phyloP scores from a whole-genome alignment of 30 jellyfish, hydroid and myxozoan species.

The Hydractinia symbiolongicarpus region DNA sequence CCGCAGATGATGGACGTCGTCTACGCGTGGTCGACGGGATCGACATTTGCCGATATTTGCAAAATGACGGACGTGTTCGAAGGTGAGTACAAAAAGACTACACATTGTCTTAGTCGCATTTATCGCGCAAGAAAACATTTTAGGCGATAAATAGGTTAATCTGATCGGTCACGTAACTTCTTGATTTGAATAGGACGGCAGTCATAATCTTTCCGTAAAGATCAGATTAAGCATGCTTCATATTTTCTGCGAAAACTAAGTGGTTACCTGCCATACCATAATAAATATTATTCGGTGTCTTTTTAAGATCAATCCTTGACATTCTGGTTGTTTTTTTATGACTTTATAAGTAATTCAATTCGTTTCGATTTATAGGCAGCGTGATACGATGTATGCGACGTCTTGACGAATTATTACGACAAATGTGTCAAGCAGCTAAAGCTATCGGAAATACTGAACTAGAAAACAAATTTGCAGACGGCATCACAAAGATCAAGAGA shows the following conservation, averaged over 20 bases:
- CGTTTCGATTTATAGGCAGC: constrained; percentile 51
- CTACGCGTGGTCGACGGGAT: constrained; percentile 97
- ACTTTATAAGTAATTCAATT: background rate
- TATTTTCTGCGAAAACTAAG: too few relatives aligned
- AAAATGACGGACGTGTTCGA: constrained; percentile 99
- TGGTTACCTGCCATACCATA: too few relatives aligned
- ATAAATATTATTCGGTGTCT: too few relatives aligned
- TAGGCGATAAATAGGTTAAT: too few relatives aligned
- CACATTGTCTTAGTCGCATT: background rate
- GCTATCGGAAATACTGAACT: constrained; percentile 99
- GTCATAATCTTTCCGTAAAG: too few relatives aligned
- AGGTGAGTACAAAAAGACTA: constrained; percentile 45
- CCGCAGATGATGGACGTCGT: constrained; percentile 99
- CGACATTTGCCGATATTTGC: constrained; percentile 88
- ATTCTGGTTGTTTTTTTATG: background rate
- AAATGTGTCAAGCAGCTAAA: constrained; percentile 97
- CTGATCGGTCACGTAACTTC: too few relatives aligned
- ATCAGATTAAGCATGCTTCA: too few relatives aligned
- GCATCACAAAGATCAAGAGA: constrained; percentile 83
- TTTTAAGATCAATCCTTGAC: too few relatives aligned
- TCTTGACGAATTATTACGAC: constrained; percentile 91
- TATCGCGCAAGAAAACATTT: too few relatives aligned
- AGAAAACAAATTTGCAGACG: constrained; percentile 95
- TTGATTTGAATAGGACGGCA: too few relatives aligned
- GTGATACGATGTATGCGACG: constrained; percentile 98